Base-by-base conservation (phyloP, 2,113 vertebrate species). In the Eublepharis macularius region DNA sequence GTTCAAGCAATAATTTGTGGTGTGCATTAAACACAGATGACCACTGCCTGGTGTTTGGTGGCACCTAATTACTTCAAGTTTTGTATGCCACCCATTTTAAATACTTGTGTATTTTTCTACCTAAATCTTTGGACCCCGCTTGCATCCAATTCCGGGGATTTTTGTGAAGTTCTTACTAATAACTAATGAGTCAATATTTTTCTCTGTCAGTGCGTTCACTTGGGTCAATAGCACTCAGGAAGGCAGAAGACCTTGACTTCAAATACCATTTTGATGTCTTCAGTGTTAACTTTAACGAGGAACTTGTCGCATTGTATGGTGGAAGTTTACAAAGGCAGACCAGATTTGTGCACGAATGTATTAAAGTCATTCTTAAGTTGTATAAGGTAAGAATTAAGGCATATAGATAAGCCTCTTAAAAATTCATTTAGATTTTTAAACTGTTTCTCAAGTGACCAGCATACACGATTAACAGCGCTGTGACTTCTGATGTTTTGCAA, bases 261-360 rank as follows among this genome's bases (percentile, higher is more conserved):
- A 97, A 95, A 39, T 94, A 98, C 92, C 99, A 99, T 91, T 98
- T 99, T 84, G 97, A 99, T 87, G 98, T 99, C 90, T 99, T 99
- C 95, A 99, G 97, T 1, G 96, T 99, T 88, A 98, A 99, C 94
- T 99, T 99, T 91, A 99, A 99, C 2, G 98, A 99, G 91, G 99
- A 99, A 90, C 93, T 99, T 91, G 99, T 99, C 93, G 99, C 99
- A 0, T 84, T 99, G 2, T 99, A 99, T 16, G 99, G 99, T 4
- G 99, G 99, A 80, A 99, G 98, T 88, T 94, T 99, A 87, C 96
- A 95, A 66, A 95, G 94, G 73, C 99, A 99, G 95, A 99, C 98
- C 0, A 97, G 95, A 90, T 99, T 99, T 95, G 97, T 99, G 54
- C 97, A 99, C 2, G 98, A 98, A 81, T 98, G 98, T 96, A 98